Evolutionary conservation across 1,140 invertebrate species (phyloP), one percentile per base, ranked within the genome.

Genomic region (Microplitis demolitor): DNA sequence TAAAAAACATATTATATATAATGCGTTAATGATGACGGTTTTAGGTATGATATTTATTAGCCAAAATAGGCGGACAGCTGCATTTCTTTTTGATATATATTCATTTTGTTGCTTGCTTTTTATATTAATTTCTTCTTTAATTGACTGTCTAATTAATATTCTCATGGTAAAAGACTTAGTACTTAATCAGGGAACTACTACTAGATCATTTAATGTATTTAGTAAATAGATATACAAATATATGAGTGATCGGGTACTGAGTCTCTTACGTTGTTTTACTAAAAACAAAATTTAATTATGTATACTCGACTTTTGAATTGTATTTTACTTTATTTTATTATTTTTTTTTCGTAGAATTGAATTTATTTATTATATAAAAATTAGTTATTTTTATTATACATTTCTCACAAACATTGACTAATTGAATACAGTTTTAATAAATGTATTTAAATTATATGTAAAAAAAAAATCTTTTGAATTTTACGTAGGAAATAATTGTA

Each of bases 31-130:
- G 34, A 51, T 58, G 37, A 34, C 16, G 34, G 67, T 64, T 53
- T 69, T 64, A 60, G 60, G 62, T 16, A 69, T 33, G 33, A 58
- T 53, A 13, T 31, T 37, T 35, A 45, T 45, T 45, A 45, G 39
- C 39, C 39, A 45, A 51, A 51, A 37, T 58, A 33, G 63, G 54
- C 62, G 56, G 56, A 64, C 56, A 45, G 69, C 54, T 71, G 69
- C 69, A 74, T 74, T 74, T 74, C 64, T 56, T 67, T 60, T 74
- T 69, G 31, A 58, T 66, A n/a, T 72, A 58, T 56, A 37, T 69
- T 56, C 14, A 51, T 16, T 34, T 51, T n/a, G 45, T 34, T 31
- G 5, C 66, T 34, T 24, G 4, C 45, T 51, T 50, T 24, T 39
- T 39, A 16, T 13, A 16, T 66, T 62, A 60, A 45, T 45, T 31